Evolutionary conservation across 1,140 invertebrate genomes (phyloP).

Genomic region (Listronotus oregonensis): DNA sequence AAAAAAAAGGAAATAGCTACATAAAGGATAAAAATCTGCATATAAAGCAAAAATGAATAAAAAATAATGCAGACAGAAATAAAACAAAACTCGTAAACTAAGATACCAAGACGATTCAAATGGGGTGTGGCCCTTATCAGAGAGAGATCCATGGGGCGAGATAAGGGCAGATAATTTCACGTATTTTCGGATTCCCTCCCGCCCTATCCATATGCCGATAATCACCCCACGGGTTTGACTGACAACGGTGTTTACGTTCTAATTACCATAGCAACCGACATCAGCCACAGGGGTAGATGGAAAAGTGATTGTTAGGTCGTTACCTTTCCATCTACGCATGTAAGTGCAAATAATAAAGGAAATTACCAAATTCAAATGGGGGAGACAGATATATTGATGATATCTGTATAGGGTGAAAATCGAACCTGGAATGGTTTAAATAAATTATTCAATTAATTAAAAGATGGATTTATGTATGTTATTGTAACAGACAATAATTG

Average conservation of each 20-base stretch:
- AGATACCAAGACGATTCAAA: no score
- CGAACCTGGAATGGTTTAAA: no score
- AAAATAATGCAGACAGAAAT: no score
- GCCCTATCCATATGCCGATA: slow-evolving; percentile 18
- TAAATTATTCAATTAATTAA: no score
- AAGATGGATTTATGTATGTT: no score
- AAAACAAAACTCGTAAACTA: no score
- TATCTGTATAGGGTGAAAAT: no score
- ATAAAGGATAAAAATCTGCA: no score
- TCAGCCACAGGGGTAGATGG: slow-evolving; percentile 11
- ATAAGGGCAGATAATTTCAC: slow-evolving; percentile 28
- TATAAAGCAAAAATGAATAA: no score
- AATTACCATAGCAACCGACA: slow-evolving; percentile 40
- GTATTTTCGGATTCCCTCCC: slow-evolving; percentile 15
- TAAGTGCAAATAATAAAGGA: slow-evolving; percentile 17
- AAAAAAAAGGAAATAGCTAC: no score
- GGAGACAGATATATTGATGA: neutral
- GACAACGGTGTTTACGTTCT: slow-evolving; percentile 37
- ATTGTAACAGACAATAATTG: no score
- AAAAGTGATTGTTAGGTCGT: slow-evolving; percentile 30
- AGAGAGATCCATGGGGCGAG: neutral
- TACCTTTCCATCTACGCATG: slow-evolving; percentile 24
- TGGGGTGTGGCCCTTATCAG: no score
- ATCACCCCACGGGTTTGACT: slow-evolving; percentile 27
- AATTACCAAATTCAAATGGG: slow-evolving; percentile 3